Conservation (phyloP, 2,113 vertebrate genomes). For the Rynchops niger region DNA sequence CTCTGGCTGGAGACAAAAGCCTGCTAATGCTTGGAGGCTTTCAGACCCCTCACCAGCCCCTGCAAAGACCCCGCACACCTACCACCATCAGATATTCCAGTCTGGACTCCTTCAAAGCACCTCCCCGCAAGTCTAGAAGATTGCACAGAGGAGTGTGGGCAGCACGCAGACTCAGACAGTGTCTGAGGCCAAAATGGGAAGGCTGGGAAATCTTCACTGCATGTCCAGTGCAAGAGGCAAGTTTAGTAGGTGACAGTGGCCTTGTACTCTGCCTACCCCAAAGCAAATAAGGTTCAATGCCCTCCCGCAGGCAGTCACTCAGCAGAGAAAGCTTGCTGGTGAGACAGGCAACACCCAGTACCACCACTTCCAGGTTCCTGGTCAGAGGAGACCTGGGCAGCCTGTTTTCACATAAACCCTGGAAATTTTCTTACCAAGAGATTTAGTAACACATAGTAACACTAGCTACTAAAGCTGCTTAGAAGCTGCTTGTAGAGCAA, state of each 20-base stretch:
- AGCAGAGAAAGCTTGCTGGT: neutral
- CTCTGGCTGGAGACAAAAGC: neutral
- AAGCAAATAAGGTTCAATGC: neutral
- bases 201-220: neutral
- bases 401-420: neutral
- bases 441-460: conserved; percentile 20
- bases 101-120: neutral
- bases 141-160: rapidly evolving
- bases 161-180: neutral
- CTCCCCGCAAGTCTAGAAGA: neutral
- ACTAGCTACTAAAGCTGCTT: conserved; percentile 11
- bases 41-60: neutral
- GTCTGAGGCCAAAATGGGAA: neutral
- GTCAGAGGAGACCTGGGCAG: neutral
- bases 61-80: neutral
- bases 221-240: neutral
- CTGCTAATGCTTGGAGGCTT: neutral
- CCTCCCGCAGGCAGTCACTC: neutral
- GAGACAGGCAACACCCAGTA: neutral
- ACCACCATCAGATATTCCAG: neutral
- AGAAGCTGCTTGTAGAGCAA: conserved; percentile 5
- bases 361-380: neutral
- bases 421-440: neutral
- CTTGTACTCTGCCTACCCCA: neutral
- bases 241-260: neutral